Evolutionary conservation across 2,888 invertebrate species (phyloP).

Genomic region (Rhagophthalmus giganteus): DNA sequence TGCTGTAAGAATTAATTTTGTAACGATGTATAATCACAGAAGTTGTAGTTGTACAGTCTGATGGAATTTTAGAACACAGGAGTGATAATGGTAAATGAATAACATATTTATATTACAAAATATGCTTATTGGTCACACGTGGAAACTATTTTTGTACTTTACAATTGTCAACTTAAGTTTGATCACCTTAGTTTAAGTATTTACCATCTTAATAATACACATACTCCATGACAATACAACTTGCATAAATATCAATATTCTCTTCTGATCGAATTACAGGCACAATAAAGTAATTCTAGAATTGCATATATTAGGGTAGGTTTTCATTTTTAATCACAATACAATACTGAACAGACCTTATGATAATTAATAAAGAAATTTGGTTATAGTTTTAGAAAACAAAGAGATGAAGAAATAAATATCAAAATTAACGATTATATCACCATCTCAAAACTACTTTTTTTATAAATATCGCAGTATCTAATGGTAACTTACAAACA

Average conservation of each 20-base stretch:
- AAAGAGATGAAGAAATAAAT: slow-evolving; percentile 4
- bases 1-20: slow-evolving; percentile 47
- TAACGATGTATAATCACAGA: slow-evolving; percentile 53
- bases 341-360: slow-evolving; percentile 47
- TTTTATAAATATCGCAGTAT: slow-evolving; percentile 1
- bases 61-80: slow-evolving; percentile 27
- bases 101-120: slow-evolving; percentile 32
- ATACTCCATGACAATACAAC: slow-evolving; percentile 45
- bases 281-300: slow-evolving; percentile 53
- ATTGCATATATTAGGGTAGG: slow-evolving; percentile 26
- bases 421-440: neutral
- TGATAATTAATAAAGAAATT: slow-evolving; percentile 1
- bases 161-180: slow-evolving; percentile 22
- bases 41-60: slow-evolving; percentile 45
- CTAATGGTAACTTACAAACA: slow-evolving; percentile 7
- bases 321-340: slow-evolving; percentile 41
- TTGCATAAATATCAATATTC: slow-evolving; percentile 43
- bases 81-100: slow-evolving; percentile 23
- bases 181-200: slow-evolving; percentile 17
- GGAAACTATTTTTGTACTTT: slow-evolving; percentile 42
- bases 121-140: slow-evolving; percentile 42
- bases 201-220: slow-evolving; percentile 28
- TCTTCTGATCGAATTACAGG: slow-evolving; percentile 51
- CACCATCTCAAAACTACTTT: slow-evolving; percentile 14
- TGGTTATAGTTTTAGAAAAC: slow-evolving; percentile 2